These are phyloP conservation scores for Trissonchulus sp. DNA, from an alignment of 2,888 invertebrate genomes.

Conservation along the genomic window DNA sequence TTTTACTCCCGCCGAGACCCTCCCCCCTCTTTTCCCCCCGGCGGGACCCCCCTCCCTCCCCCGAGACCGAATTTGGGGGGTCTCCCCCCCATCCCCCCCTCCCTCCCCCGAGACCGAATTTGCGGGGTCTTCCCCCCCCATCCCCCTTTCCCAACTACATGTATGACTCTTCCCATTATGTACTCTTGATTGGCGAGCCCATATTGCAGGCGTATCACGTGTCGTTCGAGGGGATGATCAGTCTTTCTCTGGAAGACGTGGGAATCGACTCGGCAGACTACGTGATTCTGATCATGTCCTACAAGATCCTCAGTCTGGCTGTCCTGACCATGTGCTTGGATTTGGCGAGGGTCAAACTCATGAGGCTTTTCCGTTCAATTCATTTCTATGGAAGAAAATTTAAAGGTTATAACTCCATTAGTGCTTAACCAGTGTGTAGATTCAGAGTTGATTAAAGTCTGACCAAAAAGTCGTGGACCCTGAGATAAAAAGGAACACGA, in stretches of 20 bases:
- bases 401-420: conserved; percentile 3
- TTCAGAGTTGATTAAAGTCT: no score
- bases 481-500: no score
- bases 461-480: no score
- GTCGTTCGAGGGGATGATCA: conserved; percentile 23
- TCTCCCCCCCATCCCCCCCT: no score
- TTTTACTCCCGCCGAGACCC: no score
- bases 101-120: no score
- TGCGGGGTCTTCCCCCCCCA: no score
- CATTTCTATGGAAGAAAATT: conserved; percentile 23
- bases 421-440: no score
- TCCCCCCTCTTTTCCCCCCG: no score
- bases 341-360: conserved; percentile 22
- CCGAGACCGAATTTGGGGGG: no score
- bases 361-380: conserved; percentile 17
- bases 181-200: not conserved
- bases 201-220: conserved; percentile 16
- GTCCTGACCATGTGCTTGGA: conserved; percentile 25
- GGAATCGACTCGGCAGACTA: conserved; percentile 18
- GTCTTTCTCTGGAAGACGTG: conserved; percentile 18
- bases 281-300: conserved; percentile 8
- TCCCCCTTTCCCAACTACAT: not conserved
- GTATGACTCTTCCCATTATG: not conserved
- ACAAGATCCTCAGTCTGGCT: conserved; percentile 22
- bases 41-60: no score